Conservation (phyloP, 2,797 vertebrate species). For the Adelosebastes latens region DNA sequence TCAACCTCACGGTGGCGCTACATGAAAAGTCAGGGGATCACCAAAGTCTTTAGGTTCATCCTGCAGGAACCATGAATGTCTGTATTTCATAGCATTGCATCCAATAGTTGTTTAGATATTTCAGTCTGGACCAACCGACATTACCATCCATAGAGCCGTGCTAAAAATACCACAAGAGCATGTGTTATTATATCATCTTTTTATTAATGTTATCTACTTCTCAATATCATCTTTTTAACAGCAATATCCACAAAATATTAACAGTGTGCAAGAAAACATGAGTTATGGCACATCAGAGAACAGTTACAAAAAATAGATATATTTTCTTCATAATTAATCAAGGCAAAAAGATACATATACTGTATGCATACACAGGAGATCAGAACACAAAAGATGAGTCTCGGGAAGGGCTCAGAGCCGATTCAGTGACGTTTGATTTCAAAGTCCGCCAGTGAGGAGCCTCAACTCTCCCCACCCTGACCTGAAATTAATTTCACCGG, state of each 20-base stretch:
- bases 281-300: constrained; percentile 87
- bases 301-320: constrained; percentile 87
- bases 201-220: constrained; percentile 84
- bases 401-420: constrained; percentile 69
- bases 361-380: constrained; percentile 82
- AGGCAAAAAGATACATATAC: constrained; percentile 85
- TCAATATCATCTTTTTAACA: constrained; percentile 83
- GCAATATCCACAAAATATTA: constrained; percentile 90
- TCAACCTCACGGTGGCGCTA: background rate
- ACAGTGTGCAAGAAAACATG: constrained; percentile 87
- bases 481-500: constrained; percentile 11
- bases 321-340: constrained; percentile 86
- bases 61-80: background rate
- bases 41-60: background rate
- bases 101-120: background rate
- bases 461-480: constrained; percentile 49
- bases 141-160: background rate
- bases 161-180: background rate
- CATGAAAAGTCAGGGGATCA: background rate
- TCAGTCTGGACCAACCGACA: background rate
- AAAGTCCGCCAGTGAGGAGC: constrained; percentile 63
- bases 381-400: constrained; percentile 78
- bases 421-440: constrained; percentile 68
- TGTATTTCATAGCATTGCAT: background rate
- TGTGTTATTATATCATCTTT: constrained; percentile 74